A percentile compares a stretch with the other conserved stretches of the same genome.
Evolutionary conservation across 1,140 invertebrate genomes (phyloP).

Genomic region (Aphelenchoides avenae): DNA sequence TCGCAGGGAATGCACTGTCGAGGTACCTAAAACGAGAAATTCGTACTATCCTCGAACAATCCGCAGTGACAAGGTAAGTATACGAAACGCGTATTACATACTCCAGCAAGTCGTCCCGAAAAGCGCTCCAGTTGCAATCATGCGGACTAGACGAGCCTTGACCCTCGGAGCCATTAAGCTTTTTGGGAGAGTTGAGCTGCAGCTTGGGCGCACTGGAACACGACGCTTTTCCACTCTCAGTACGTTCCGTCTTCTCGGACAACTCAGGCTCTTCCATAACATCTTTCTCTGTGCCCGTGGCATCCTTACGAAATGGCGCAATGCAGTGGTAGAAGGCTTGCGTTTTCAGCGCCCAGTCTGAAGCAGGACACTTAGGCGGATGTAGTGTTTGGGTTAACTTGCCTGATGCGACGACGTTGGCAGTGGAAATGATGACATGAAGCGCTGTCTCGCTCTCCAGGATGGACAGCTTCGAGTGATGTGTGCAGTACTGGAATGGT

Average conservation of each 20-base stretch:
- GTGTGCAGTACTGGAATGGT: conserved; percentile 22
- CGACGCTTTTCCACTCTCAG: neutral
- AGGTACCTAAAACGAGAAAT: neutral
- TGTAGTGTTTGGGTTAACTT: no score
- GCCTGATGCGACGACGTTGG: conserved; percentile 19
- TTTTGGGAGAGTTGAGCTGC: no score
- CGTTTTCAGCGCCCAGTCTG: conserved; percentile 21
- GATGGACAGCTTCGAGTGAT: conserved; percentile 24
- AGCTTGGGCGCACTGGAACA: no score
- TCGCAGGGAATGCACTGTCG: neutral
- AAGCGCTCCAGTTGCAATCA: no score
- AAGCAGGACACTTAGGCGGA: no score
- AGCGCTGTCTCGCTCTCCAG: conserved; percentile 18
- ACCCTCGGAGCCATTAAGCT: no score
- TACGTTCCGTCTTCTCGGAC: neutral
- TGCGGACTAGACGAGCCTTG: no score
- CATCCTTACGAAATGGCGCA: conserved; percentile 1
- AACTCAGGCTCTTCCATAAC: conserved; percentile 4
- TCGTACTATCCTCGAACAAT: neutral
- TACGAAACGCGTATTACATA: neutral
- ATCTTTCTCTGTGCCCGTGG: neutral
- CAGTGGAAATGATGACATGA: conserved; percentile 22
- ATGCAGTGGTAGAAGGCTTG: conserved; percentile 17
- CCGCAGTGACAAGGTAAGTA: neutral
- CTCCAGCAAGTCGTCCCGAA: conserved; percentile 4